phyloP scores from a whole-genome alignment of 2,888 invertebrate genomes.

The Drosophila recens region DNA sequence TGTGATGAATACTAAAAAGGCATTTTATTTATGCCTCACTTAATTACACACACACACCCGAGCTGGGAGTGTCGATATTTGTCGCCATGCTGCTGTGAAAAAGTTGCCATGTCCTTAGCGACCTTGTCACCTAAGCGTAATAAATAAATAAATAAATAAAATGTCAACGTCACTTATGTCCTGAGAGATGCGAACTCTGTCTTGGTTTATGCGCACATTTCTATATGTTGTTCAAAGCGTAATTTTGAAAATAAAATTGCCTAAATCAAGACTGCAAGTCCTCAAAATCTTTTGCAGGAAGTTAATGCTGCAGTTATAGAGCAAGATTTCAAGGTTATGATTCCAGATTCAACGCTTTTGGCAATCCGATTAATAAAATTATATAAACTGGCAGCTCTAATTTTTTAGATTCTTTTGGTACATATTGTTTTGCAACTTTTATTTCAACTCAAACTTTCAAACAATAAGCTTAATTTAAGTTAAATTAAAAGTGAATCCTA shows the following conservation, averaged over 20 bases:
- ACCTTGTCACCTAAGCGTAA: slow-evolving; percentile 66
- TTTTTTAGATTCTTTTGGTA: no score
- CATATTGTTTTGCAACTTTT: no score
- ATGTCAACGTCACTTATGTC: slow-evolving; percentile 40
- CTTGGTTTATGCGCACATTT: slow-evolving; percentile 29
- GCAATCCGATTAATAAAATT: no score
- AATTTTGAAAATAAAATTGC: no score
- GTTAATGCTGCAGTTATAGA: no score
- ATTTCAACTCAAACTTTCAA: no score
- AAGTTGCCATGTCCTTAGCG: slow-evolving; percentile 47
- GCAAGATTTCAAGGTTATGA: no score
- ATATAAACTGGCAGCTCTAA: no score
- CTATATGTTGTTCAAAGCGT: no score
- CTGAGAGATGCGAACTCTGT: neutral
- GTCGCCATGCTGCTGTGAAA: slow-evolving; percentile 46
- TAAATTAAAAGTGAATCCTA: neutral
- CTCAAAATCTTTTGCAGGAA: no score
- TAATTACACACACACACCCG: slow-evolving; percentile 67
- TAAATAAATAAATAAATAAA: slow-evolving; percentile 72
- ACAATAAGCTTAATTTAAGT: neutral
- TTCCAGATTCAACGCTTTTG: no score
- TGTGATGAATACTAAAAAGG: slow-evolving; percentile 84
- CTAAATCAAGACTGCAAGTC: no score
- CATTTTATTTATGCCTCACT: slow-evolving; percentile 80
- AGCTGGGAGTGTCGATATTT: slow-evolving; percentile 37